phyloP scores from a whole-genome alignment of 2,888 invertebrate genomes.

The Ptilodon capucinus region DNA sequence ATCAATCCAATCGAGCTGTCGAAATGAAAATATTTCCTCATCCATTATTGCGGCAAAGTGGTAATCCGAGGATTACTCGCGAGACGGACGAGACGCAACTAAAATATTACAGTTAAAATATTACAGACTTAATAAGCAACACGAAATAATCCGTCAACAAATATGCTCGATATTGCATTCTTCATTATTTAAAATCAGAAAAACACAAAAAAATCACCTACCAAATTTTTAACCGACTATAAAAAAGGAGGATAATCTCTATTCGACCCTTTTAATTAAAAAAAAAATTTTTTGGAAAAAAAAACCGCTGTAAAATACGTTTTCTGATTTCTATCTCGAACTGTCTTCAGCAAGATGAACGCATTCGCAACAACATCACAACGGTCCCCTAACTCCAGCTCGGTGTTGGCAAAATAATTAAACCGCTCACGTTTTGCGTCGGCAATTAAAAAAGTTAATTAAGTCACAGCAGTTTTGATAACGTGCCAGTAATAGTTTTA shows the following conservation, averaged over 20 bases:
- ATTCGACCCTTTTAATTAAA: too few species aligned
- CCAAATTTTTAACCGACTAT: too few species aligned
- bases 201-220: too few species aligned
- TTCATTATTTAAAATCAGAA: too few species aligned
- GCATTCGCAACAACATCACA: conserved; percentile 19
- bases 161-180: too few species aligned
- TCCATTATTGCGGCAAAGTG: conserved; percentile 2
- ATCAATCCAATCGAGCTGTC: conserved; percentile 7
- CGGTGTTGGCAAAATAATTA: conserved; percentile 36
- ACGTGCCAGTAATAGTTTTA: too few species aligned
- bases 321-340: too few species aligned
- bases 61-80: conserved; percentile 11
- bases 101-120: too few species aligned
- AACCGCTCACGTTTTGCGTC: conserved; percentile 30
- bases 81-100: neutral
- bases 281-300: too few species aligned
- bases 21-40: conserved; percentile 9
- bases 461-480: conserved; percentile 3
- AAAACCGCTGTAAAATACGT: too few species aligned
- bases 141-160: too few species aligned
- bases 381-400: conserved; percentile 1
- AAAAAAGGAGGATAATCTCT: too few species aligned
- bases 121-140: neutral
- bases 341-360: conserved; percentile 12
- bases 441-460: conserved; percentile 28